phyloP scores from a whole-genome alignment of 2,888 invertebrate genomes.

The Dasypolia templi region DNA sequence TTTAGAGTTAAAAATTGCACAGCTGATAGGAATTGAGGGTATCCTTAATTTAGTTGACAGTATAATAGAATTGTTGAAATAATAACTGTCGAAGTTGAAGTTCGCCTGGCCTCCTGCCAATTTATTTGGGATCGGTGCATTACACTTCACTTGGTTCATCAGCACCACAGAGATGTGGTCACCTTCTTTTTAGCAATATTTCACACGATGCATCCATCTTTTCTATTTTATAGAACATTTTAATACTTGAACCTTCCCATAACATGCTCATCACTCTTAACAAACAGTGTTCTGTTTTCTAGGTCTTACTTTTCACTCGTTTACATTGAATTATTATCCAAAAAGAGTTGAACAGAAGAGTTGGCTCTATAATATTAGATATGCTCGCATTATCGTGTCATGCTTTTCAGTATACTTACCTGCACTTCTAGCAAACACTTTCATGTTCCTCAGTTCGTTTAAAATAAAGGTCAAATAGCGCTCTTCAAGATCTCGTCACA shows the following conservation, averaged over 20 bases:
- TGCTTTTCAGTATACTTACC: neutral
- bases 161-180: neutral
- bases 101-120: neutral
- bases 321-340: neutral
- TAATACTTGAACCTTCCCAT: neutral
- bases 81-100: neutral
- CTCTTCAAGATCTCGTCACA: neutral
- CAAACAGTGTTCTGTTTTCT: neutral
- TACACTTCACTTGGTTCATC: neutral
- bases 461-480: slow-evolving; percentile 3
- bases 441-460: neutral
- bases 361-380: neutral
- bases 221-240: neutral
- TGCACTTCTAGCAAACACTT: neutral
- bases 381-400: neutral
- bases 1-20: neutral
- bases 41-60: neutral
- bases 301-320: neutral
- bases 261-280: neutral
- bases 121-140: neutral
- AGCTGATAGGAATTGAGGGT: neutral
- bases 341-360: neutral
- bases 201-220: neutral
- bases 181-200: neutral
- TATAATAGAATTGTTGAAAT: neutral